These are phyloP conservation scores for Rhadina sibilatrix DNA, from an alignment of 2,113 vertebrate species.

Conservation along the genomic window DNA sequence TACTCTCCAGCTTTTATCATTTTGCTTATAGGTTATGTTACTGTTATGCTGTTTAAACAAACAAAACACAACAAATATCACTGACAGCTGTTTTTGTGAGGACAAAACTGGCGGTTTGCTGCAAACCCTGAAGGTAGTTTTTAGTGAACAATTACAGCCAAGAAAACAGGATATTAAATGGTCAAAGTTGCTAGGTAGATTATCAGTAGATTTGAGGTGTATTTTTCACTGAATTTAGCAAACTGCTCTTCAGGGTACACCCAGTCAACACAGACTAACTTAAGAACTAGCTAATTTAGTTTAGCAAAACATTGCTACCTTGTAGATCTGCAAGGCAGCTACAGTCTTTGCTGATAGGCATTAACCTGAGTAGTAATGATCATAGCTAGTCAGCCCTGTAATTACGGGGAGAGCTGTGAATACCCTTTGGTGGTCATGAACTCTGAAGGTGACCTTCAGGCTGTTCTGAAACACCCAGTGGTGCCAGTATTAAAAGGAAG, in stretches of 20 bases:
- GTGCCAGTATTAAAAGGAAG: not conserved
- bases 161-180: not conserved
- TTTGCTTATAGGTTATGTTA: conserved; percentile 42
- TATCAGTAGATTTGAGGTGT: not conserved
- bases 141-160: conserved; percentile 26
- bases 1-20: conserved; percentile 33
- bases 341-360: not conserved
- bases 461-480: not conserved
- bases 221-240: conserved; percentile 31
- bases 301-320: not conserved
- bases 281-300: conserved; percentile 11
- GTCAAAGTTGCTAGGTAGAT: conserved; percentile 32
- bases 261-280: not conserved
- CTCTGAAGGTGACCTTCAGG: not conserved
- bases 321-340: not conserved
- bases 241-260: conserved; percentile 23
- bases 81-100: conserved; percentile 29
- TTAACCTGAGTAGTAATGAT: not conserved
- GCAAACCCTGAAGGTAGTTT: conserved; percentile 27
- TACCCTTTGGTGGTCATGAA: not conserved
- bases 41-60: conserved; percentile 14
- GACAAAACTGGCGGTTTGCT: conserved; percentile 23
- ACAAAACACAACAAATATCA: conserved; percentile 17
- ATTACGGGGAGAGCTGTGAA: not conserved
- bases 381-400: not conserved